Conservation (phyloP, 2,888 invertebrate species). For the Platycnemis pennipes region DNA sequence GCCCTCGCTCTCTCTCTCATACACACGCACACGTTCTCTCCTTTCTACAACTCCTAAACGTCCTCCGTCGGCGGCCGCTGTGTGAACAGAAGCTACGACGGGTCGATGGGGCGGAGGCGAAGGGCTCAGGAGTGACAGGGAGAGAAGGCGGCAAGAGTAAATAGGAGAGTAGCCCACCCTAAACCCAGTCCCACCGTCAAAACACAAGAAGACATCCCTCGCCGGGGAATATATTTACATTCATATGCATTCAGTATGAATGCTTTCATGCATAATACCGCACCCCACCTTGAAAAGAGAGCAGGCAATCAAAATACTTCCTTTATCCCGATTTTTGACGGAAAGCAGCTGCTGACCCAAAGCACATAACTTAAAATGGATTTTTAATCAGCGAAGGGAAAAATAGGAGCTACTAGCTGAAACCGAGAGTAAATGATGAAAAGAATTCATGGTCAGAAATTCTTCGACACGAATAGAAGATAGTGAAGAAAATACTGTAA, state of each 20-base stretch:
- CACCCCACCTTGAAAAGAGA: background rate
- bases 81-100: background rate
- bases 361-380: no score
- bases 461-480: no score
- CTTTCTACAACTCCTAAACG: background rate
- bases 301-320: background rate
- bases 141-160: slow-evolving; percentile 43
- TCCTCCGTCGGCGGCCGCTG: slow-evolving; percentile 25
- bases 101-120: background rate
- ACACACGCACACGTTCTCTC: background rate
- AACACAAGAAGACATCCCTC: background rate
- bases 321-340: background rate
- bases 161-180: slow-evolving; percentile 14
- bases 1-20: background rate
- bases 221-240: slow-evolving; percentile 34
- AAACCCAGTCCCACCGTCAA: slow-evolving; percentile 18
- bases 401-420: no score
- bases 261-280: background rate
- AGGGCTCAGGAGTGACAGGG: slow-evolving; percentile 37
- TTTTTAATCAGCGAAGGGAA: no score
- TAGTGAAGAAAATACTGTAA: no score
- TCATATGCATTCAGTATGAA: background rate
- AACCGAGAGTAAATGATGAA: no score
- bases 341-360: background rate
- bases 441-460: no score